Evolutionary conservation across 2,888 invertebrate genomes (phyloP).

Genomic region (Caprella mutica): DNA sequence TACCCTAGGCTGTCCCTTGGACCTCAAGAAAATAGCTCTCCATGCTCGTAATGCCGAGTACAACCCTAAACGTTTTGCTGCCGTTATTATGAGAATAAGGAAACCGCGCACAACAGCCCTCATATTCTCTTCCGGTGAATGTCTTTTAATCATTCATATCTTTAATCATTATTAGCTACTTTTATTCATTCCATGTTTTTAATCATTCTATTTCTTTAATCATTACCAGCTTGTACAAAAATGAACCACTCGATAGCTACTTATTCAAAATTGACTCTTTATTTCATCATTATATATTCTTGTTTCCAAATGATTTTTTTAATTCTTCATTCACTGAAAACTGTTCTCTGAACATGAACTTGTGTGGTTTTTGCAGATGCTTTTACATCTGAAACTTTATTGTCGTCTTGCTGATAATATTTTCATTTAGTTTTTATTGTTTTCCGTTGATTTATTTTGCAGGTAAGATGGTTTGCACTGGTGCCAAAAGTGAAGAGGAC

Average conservation of each 20-base stretch:
- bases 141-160: not conserved
- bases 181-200: not conserved
- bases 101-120: conserved; percentile 68
- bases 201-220: not conserved
- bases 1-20: conserved; percentile 85
- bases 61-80: conserved; percentile 97
- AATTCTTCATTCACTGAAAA: not conserved
- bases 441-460: too few species aligned
- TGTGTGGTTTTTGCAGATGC: too few species aligned
- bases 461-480: conserved; percentile 81
- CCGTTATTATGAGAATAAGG: conserved; percentile 89
- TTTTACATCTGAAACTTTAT: too few species aligned
- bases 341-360: too few species aligned
- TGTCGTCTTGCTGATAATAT: too few species aligned
- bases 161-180: not conserved
- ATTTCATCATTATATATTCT: too few species aligned
- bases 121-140: conserved; percentile 47
- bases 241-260: not conserved
- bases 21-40: conserved; percentile 90
- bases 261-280: too few species aligned
- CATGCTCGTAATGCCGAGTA: conserved; percentile 98
- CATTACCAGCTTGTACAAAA: not conserved
- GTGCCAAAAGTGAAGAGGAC: conserved; percentile 70
- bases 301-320: too few species aligned
- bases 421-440: too few species aligned